Percentiles rank a stretch among this genome's conserved stretches.
phyloP scores from a whole-genome alignment of 2,797 vertebrate species.

The Chrysocyon brachyurus region DNA sequence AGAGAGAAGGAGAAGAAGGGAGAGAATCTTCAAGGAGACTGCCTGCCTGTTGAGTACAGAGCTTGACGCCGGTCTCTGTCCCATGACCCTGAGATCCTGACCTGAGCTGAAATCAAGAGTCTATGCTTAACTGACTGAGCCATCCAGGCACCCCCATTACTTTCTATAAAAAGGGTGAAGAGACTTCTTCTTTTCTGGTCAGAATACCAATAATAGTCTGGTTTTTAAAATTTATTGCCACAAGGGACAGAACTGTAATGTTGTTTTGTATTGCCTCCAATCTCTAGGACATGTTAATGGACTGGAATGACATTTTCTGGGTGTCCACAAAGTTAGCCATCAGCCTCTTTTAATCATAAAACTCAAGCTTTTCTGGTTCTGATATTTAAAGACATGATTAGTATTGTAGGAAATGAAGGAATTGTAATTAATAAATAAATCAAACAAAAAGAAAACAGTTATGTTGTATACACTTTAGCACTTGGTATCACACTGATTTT shows the following conservation, averaged over 20 bases:
- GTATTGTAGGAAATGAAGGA: not conserved
- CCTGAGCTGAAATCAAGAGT: not conserved
- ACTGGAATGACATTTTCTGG: slow-evolving; percentile 54
- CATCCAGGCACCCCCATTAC: slow-evolving; percentile 76
- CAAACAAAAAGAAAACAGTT: not conserved
- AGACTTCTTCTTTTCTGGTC: slow-evolving; percentile 81
- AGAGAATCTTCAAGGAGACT: not conserved
- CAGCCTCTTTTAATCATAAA: not conserved
- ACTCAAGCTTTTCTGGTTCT: not conserved
- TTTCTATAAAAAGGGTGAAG: slow-evolving; percentile 90
- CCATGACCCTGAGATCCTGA: not conserved
- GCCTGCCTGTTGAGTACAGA: not conserved
- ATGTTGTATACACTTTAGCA: not conserved
- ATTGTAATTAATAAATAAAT: not conserved
- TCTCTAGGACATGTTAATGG: slow-evolving; percentile 74
- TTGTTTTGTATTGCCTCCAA: slow-evolving; percentile 66
- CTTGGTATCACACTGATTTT: not conserved
- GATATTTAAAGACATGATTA: not conserved
- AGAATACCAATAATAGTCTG: slow-evolving; percentile 87
- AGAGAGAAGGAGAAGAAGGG: too few species aligned
- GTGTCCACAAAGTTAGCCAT: slow-evolving; percentile 5
- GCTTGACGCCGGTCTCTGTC: not conserved
- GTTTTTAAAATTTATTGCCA: slow-evolving; percentile 82
- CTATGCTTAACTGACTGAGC: not conserved
- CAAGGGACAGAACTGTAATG: slow-evolving; percentile 58